Conservation (phyloP, 2,113 vertebrate genomes). For the Mola mola region DNA sequence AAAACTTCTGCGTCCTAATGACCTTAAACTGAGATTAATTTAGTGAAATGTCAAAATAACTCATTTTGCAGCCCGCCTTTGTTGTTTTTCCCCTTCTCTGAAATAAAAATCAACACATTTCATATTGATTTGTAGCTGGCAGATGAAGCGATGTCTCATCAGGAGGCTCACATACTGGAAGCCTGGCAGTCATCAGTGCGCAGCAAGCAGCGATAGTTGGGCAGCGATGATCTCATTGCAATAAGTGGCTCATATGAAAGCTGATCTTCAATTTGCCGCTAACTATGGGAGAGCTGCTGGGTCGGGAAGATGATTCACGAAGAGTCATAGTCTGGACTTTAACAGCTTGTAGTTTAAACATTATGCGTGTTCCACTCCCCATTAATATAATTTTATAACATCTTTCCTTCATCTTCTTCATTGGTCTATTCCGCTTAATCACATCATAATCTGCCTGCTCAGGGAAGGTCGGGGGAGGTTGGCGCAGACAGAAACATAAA, state of each 20-base stretch:
- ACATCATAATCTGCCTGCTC: neutral
- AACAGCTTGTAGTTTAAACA: conserved; percentile 4
- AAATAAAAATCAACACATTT: conserved; percentile 13
- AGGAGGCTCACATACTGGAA: conserved; percentile 35
- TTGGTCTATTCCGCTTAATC: too few species aligned
- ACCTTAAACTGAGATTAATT: neutral
- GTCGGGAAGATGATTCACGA: conserved; percentile 23
- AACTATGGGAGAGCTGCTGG: conserved; percentile 27
- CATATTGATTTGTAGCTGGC: conserved; percentile 33
- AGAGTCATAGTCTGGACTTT: conserved; percentile 1
- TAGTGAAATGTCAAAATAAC: neutral
- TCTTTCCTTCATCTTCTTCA: neutral
- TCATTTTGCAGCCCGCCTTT: neutral
- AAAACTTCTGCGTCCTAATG: neutral
- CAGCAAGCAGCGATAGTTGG: conserved; percentile 49
- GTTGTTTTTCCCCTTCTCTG: too few species aligned
- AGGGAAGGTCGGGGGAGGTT: neutral
- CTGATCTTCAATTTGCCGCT: conserved; percentile 53
- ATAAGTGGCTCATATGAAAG: conserved; percentile 53
- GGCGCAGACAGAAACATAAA: neutral
- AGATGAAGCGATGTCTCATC: conserved; percentile 25
- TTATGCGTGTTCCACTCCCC: neutral
- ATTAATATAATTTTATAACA: neutral
- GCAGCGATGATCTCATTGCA: conserved; percentile 52
- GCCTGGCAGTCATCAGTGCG: neutral